Evolutionary conservation across 2,888 invertebrate species (phyloP), one percentile per base, ranked within the genome.

Genomic region (Mongoloraphidia duomilia): DNA sequence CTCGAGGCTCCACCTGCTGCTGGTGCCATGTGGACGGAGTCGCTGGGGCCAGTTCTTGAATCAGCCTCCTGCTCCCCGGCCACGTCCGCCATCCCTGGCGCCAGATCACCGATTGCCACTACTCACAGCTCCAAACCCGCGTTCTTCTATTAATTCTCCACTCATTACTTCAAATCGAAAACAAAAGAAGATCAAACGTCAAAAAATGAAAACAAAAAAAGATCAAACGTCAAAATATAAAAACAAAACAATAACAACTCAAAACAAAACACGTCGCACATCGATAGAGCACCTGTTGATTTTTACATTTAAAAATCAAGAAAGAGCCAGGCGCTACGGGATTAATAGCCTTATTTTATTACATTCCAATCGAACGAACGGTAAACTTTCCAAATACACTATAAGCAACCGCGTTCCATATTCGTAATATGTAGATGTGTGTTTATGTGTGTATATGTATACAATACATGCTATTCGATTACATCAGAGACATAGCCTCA

Each of bases 51-150:
- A 34, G 46, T 46, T 10, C 13, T 17, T 49, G 68, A 68, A 60
- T 69, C 69, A 55, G 69, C 66, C 57, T 69, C 69, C 65, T 55
- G 64, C 61, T 54, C 53, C 52, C 65, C 64, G 58, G 66, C 63
- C 56, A 67, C 66, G 54, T 51, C 51, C 49, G 51, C 53, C 53
- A 53, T 53, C 45, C 44, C 49, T 46, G 33, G 38, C 26, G 26
- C 26, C 14, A n/a, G 48, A 50, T 50, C 50, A 50, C 50, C 50
- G 50, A 13, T 39, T 35, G 33, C 36, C 33, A 34, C 26, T 26
- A 26, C 26, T 26, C 26, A 26, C 26, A 26, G 26, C 26, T 26
- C 17, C 26, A 43, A 44, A 41, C 11, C 34, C 45, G 11, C 35
- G 12, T 44, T 36, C 10, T 12, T 12, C 9, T 45, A 34, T 33